Conservation (phyloP, 2,113 vertebrate species). For the Nyctereutes procyonoides region DNA sequence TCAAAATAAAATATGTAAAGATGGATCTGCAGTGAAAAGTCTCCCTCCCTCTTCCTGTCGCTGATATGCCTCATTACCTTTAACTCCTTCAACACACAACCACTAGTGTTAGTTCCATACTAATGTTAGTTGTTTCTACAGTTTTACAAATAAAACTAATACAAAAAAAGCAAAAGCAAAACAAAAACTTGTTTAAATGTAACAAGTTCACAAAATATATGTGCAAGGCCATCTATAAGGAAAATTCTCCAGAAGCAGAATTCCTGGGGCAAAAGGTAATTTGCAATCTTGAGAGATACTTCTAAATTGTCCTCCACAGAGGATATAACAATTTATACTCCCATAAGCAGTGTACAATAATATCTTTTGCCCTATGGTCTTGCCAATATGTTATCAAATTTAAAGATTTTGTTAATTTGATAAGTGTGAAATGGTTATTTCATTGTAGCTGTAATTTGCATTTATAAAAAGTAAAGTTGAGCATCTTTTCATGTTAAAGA, state of each 20-base stretch:
- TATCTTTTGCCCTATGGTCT: not conserved
- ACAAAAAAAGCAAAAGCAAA: not conserved
- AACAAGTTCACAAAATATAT: not conserved
- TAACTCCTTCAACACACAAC: not conserved
- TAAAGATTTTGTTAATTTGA: not conserved
- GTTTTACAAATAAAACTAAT: not conserved
- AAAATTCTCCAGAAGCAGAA: slow-evolving; percentile 11
- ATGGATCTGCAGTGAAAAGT: not conserved
- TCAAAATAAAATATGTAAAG: slow-evolving; percentile 11
- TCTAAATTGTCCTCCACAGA: not conserved
- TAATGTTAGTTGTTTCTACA: not conserved
- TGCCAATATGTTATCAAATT: slow-evolving; percentile 3
- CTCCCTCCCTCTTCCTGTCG: not conserved
- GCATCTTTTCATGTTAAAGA: slow-evolving; percentile 34
- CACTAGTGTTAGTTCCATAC: not conserved
- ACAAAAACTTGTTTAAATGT: not conserved
- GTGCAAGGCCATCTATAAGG: not conserved
- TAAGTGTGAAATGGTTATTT: not conserved
- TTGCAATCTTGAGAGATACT: not conserved
- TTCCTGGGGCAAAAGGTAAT: not conserved
- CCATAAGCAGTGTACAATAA: not conserved
- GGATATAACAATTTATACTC: not conserved
- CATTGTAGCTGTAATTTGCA: not conserved
- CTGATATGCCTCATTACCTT: not conserved
- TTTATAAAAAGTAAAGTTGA: not conserved